Evolutionary conservation across 2,797 vertebrate genomes (phyloP).

Genomic region (Crenuchus spilurus): DNA sequence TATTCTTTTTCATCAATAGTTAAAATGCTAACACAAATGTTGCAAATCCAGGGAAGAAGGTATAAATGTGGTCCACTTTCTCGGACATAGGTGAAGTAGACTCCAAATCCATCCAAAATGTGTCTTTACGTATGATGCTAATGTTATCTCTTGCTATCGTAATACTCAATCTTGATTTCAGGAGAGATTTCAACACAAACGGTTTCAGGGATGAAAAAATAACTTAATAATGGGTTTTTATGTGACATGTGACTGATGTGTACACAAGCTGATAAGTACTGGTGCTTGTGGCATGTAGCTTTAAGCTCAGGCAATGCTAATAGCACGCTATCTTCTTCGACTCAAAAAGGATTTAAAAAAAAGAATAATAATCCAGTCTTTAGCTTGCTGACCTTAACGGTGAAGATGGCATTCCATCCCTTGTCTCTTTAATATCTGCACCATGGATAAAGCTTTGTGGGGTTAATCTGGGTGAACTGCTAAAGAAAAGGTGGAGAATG

Average conservation of each 20-base stretch:
- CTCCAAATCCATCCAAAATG: not conserved
- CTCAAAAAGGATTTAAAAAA: not conserved
- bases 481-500: not conserved
- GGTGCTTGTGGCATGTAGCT: not conserved
- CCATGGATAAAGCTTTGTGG: constrained; percentile 2
- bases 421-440: not conserved
- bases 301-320: not conserved
- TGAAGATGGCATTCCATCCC: not conserved
- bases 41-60: not conserved
- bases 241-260: not conserved
- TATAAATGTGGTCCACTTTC: not conserved
- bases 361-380: too few species aligned
- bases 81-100: not conserved
- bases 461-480: constrained; percentile 25
- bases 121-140: not conserved
- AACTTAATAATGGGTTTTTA: not conserved
- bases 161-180: not conserved
- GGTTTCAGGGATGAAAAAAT: not conserved
- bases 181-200: not conserved
- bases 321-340: not conserved
- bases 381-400: constrained; percentile 1
- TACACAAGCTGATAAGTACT: not conserved
- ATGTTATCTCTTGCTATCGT: not conserved
- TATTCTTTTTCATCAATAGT: too few species aligned
- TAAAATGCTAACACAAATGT: too few species aligned